These are phyloP conservation scores for Nasonia vitripennis DNA, from an alignment of 1,140 invertebrate species.

Conservation along the genomic window DNA sequence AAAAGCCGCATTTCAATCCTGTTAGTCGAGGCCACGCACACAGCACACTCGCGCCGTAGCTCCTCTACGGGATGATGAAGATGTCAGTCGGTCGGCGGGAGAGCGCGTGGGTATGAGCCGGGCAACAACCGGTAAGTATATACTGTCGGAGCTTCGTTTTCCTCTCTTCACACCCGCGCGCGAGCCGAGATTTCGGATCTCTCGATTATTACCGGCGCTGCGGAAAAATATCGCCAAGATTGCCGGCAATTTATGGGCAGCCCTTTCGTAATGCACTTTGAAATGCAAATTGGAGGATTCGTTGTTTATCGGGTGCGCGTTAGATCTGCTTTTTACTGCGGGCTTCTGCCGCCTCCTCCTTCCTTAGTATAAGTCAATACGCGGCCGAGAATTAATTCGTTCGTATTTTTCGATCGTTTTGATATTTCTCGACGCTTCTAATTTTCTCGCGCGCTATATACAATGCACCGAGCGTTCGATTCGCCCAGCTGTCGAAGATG, in stretches of 20 bases:
- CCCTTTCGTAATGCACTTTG: background rate
- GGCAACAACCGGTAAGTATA: slow-evolving; percentile 10
- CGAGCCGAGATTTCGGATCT: background rate
- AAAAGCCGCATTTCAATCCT: background rate
- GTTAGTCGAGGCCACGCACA: background rate
- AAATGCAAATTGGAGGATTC: slow-evolving; percentile 23
- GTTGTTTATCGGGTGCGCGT: slow-evolving; percentile 31
- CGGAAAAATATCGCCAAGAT: background rate
- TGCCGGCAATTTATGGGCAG: background rate
- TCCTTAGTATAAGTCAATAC: background rate
- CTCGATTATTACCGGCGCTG: background rate
- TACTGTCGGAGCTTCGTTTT: slow-evolving; percentile 1
- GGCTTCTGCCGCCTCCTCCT: background rate
- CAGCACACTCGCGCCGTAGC: background rate
- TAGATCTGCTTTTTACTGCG: slow-evolving; percentile 17
- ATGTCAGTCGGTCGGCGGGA: slow-evolving; percentile 18
- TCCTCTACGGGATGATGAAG: slow-evolving; percentile 17
- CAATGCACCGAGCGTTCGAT: background rate
- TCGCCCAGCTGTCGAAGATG: background rate
- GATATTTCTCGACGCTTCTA: background rate
- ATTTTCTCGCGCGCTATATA: background rate
- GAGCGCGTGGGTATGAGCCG: slow-evolving; percentile 16
- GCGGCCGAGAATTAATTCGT: background rate
- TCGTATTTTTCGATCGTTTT: background rate
- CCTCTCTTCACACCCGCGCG: background rate